Evolutionary conservation across 2,113 vertebrate species (phyloP).

Genomic region (Poeciliopsis occidentalis): DNA sequence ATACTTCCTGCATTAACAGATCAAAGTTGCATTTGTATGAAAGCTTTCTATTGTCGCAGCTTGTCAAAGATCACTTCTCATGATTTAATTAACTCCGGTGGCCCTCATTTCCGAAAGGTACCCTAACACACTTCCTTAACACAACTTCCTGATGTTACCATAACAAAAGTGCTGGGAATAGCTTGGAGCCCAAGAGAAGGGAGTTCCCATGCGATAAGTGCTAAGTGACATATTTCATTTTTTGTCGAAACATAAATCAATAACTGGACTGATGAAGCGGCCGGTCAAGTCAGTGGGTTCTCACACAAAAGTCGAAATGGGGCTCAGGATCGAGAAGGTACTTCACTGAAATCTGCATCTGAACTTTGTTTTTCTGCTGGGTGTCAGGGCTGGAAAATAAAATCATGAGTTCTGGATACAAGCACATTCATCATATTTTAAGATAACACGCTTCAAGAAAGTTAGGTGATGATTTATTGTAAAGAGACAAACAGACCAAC

Average conservation of each 20-base stretch:
- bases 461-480: neutral
- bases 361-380: neutral
- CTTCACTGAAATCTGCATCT: conserved; percentile 54
- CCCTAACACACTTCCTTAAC: conserved; percentile 72
- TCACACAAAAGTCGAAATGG: conserved; percentile 55
- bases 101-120: conserved; percentile 53
- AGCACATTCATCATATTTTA: neutral
- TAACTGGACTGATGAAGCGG: conserved; percentile 35
- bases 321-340: conserved; percentile 34
- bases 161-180: conserved; percentile 36
- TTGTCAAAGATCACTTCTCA: conserved; percentile 28
- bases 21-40: conserved; percentile 19
- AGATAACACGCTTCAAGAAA: neutral
- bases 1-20: conserved; percentile 34
- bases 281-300: conserved; percentile 67
- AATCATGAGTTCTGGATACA: neutral
- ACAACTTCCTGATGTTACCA: conserved; percentile 62
- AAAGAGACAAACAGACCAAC: no score
- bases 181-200: conserved; percentile 37
- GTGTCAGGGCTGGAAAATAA: neutral
- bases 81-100: conserved; percentile 44
- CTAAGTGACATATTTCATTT: conserved; percentile 43
- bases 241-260: conserved; percentile 42
- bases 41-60: neutral
- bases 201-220: conserved; percentile 52